Evolutionary conservation across 2,797 vertebrate species (phyloP).

Genomic region (Vireo griseus): DNA sequence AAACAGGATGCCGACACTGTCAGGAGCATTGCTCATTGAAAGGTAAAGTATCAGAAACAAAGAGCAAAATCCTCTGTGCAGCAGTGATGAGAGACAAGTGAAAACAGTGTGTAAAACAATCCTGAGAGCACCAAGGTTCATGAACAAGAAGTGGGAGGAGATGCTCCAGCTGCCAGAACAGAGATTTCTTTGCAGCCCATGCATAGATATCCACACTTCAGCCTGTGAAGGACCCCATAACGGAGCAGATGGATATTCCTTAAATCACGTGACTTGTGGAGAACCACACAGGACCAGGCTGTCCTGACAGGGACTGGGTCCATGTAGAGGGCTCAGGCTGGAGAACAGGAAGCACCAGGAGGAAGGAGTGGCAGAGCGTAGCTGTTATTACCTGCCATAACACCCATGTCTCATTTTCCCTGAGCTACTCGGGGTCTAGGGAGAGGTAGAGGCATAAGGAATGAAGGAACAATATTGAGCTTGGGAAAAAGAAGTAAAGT

Average conservation of each 20-base stretch:
- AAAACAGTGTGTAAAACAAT: neutral
- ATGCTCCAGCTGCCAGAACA: neutral
- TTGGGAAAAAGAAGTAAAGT: neutral
- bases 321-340: neutral
- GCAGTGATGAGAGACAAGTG: neutral
- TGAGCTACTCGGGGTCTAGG: neutral
- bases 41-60: neutral
- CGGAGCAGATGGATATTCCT: neutral
- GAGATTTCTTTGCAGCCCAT: neutral
- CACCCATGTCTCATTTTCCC: neutral
- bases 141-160: neutral
- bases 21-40: neutral
- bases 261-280: neutral
- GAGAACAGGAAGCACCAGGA: neutral
- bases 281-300: neutral
- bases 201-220: neutral
- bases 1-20: neutral
- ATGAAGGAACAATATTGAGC: neutral
- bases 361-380: no score
- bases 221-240: neutral
- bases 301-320: neutral
- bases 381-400: neutral
- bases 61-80: neutral
- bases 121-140: neutral
- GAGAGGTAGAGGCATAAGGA: neutral